phyloP scores from a whole-genome alignment of 2,113 vertebrate genomes.

The Pristiophorus japonicus region DNA sequence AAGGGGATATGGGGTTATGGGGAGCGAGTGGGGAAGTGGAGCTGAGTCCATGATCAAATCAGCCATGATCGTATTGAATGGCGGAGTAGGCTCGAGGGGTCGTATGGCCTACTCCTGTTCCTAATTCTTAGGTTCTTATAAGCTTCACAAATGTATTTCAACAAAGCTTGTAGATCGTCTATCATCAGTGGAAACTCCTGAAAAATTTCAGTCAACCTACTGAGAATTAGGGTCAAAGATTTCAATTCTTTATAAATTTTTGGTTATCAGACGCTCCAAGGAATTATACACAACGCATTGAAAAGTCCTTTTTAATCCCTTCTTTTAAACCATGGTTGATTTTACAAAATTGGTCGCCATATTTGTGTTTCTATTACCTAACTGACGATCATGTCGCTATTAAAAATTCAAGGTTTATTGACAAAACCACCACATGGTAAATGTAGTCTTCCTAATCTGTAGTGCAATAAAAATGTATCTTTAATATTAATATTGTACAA shows the following conservation, averaged over 20 bases:
- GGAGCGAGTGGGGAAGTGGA: no score
- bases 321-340: background rate
- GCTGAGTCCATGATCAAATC: no score
- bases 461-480: background rate
- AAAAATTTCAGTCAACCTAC: background rate
- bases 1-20: no score
- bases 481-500: slow-evolving; percentile 16
- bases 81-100: no score
- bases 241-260: background rate
- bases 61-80: no score
- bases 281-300: background rate
- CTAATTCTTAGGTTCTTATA: no score
- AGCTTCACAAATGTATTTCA: background rate
- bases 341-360: background rate
- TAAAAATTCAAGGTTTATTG: background rate
- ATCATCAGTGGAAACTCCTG: background rate
- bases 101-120: no score
- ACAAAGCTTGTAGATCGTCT: background rate
- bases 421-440: background rate
- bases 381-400: background rate
- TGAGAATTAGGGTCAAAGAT: background rate
- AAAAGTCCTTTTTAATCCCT: background rate
- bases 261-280: background rate
- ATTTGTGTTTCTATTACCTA: background rate
- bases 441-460: background rate